Evolutionary conservation across 2,797 vertebrate species (phyloP).

Genomic region (Sternarchorhynchus goeldii): DNA sequence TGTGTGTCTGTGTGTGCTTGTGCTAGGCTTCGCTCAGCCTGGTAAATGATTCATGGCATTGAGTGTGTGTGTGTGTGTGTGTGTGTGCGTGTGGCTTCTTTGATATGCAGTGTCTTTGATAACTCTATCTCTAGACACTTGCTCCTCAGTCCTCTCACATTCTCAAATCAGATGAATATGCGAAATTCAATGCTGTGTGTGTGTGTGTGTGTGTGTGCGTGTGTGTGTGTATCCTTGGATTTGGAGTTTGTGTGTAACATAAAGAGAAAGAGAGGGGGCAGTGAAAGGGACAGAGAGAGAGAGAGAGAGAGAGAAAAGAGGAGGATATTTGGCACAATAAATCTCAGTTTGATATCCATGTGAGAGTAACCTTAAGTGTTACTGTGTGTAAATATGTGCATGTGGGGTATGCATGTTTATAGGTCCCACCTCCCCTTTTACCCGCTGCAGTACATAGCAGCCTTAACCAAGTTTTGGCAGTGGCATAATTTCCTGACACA

Average conservation of each 20-base stretch:
- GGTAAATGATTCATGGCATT: conserved; percentile 65
- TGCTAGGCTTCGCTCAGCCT: conserved; percentile 44
- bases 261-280: not conserved
- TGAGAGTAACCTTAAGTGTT: not conserved
- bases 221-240: not conserved
- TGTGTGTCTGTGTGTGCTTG: conserved; percentile 51
- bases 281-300: no score
- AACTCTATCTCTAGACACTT: conserved; percentile 20
- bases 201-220: conserved; percentile 17
- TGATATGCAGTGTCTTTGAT: conserved; percentile 43
- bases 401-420: not conserved
- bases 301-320: no score
- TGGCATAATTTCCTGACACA: conserved; percentile 20
- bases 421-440: not conserved
- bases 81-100: conserved; percentile 59
- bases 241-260: not conserved
- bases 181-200: conserved; percentile 21
- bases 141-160: conserved; percentile 27
- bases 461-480: conserved; percentile 24
- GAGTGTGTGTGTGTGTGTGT: conserved; percentile 56
- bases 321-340: not conserved
- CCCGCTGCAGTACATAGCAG: conserved; percentile 18
- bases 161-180: conserved; percentile 13
- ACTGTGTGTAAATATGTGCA: not conserved
- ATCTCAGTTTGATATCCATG: not conserved